Evolutionary conservation across 2,888 invertebrate species (phyloP), one percentile per base, ranked within the genome.

Genomic region (Mantis religiosa): DNA sequence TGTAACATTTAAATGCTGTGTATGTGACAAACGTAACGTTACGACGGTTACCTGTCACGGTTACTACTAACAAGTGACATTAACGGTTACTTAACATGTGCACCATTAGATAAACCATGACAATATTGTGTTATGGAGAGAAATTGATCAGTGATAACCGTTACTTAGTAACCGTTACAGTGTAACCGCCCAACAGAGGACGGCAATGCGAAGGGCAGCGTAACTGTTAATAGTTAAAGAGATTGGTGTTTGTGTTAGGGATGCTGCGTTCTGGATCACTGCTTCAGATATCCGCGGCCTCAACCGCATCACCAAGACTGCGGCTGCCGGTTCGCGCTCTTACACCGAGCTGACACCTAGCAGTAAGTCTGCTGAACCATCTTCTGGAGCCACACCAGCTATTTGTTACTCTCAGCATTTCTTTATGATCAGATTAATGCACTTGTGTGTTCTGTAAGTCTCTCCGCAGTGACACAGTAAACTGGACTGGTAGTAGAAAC

Each of bases 251-350:
- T 89, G 87, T 96, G 95, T 94, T 96, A 97, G 94, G 97, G 97
- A 93, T 97, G 97, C 96, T 97, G 97, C 93, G 95, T 97, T 91
- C 96, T 97, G 95, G 97, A 97, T 94, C 96, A 96, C 94, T 97
- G 97, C 96, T 97, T 97, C 96, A 96, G 96, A 94, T 97, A 96
- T 94, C 91, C 89, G 87, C 90, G 90, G 87, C 91, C 91, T 88
- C 91, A 91, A 87, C 91, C 91, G 87, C 91, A 71, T 71, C 54
- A 92, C 83, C 96, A 97, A 93, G 97, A 97, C 94, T 97, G 97
- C 93, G 97, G 97, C 94, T 97, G 97, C 95, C 97, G 97, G 94
- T 97, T 97, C 94, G 97, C 97, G 92, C 95, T 97, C 93, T 96
- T 97, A 93, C 97, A 97, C 94, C 96, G 97, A 93, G 97, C 96